Evolutionary conservation across 2,888 invertebrate species (phyloP).

Genomic region (Cheilosia vulpina): DNA sequence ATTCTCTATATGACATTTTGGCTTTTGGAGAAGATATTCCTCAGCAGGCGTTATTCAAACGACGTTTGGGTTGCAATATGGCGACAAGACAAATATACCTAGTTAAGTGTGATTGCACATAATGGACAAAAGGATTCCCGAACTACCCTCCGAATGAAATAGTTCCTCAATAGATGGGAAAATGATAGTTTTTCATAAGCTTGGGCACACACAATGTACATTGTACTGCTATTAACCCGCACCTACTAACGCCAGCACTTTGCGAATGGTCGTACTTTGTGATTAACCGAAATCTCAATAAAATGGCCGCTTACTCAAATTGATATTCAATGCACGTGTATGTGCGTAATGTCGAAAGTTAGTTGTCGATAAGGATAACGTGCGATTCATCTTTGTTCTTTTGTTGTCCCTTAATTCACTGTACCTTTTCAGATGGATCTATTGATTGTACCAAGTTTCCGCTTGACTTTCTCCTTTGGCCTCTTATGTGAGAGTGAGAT

Average conservation of each 20-base stretch:
- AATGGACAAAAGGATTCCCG: too few species aligned
- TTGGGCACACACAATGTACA: too few species aligned
- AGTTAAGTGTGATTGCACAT: background rate
- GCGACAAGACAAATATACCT: background rate
- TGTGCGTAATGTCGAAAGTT: background rate
- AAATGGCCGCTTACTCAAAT: background rate
- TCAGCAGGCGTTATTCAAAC: background rate
- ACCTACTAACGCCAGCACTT: too few species aligned
- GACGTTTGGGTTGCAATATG: background rate
- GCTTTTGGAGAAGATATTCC: background rate
- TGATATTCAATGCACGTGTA: background rate
- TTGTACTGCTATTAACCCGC: too few species aligned
- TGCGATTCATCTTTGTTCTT: background rate
- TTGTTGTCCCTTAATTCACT: background rate
- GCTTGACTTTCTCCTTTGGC: background rate
- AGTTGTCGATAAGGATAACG: background rate
- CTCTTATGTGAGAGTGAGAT: too few species aligned
- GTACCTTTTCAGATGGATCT: background rate
- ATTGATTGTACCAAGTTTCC: background rate
- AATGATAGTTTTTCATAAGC: too few species aligned
- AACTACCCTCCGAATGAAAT: too few species aligned
- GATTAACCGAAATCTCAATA: too few species aligned
- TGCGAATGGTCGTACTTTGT: too few species aligned
- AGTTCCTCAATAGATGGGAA: too few species aligned
- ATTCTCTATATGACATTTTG: conserved; percentile 31